A percentile compares a stretch with the other conserved stretches of the same genome.
Conservation (phyloP, 2,888 invertebrate species). For the Melanophora roralis region DNA sequence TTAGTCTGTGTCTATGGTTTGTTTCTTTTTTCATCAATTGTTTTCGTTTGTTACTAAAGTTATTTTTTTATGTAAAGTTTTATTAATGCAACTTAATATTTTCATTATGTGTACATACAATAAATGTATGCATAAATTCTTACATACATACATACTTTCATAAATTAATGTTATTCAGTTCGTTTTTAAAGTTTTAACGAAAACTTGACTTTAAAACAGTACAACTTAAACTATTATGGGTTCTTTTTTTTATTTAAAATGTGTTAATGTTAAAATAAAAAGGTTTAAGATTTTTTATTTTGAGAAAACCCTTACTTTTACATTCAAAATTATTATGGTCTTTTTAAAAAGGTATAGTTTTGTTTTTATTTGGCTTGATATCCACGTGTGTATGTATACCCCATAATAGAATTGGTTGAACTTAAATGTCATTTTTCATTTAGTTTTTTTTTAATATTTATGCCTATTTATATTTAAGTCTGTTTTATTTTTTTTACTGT, state of each 20-base stretch:
- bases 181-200: slow-evolving; percentile 49
- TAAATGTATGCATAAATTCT: neutral
- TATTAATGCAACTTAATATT: slow-evolving; percentile 48
- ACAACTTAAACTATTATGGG: slow-evolving; percentile 57
- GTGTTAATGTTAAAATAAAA: slow-evolving; percentile 22
- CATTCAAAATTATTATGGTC: slow-evolving; percentile 48
- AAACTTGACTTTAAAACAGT: slow-evolving; percentile 58
- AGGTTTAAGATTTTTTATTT: slow-evolving; percentile 9
- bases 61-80: slow-evolving; percentile 51
- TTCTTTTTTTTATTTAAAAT: slow-evolving; percentile 16
- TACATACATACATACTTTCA: neutral
- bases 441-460: slow-evolving; percentile 56
- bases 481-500: slow-evolving; percentile 39
- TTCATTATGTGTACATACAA: slow-evolving; percentile 18
- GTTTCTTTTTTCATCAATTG: slow-evolving; percentile 42
- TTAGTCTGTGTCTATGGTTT: slow-evolving; percentile 11
- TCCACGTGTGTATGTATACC: slow-evolving; percentile 26
- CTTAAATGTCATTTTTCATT: slow-evolving; percentile 54
- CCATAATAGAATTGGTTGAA: slow-evolving; percentile 57
- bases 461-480: slow-evolving; percentile 50
- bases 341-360: slow-evolving; percentile 23
- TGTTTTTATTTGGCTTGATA: slow-evolving; percentile 5
- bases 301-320: slow-evolving; percentile 35
- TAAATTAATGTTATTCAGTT: neutral
- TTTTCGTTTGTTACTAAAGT: slow-evolving; percentile 43